A percentile compares a stretch with the other conserved stretches of the same genome.
Conservation (phyloP, 2,113 vertebrate species). For the Carollia perspicillata region DNA sequence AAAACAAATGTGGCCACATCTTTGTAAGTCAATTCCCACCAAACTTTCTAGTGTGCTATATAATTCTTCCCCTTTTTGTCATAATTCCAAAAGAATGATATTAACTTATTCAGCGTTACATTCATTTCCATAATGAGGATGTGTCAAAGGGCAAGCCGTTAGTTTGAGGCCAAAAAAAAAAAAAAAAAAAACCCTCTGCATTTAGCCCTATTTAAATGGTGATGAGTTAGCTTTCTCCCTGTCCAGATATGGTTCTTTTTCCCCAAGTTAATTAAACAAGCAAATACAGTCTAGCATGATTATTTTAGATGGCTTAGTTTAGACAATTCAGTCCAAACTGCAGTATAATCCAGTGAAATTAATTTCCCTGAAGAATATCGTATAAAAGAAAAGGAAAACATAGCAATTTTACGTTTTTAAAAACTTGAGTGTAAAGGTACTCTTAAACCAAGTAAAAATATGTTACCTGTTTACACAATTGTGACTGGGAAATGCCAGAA, state of each 20-base stretch:
- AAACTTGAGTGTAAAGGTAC: not conserved
- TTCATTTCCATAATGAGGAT: conserved; percentile 73
- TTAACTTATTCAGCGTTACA: conserved; percentile 53
- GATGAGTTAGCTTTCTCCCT: conserved; percentile 38
- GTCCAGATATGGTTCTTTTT: conserved; percentile 32
- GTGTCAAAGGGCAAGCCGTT: conserved; percentile 57
- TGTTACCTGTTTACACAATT: conserved; percentile 53
- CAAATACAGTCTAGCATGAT: not conserved
- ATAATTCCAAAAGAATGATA: conserved; percentile 63
- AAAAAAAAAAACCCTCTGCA: conserved; percentile 40
- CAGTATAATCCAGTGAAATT: conserved; percentile 4
- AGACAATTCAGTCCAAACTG: not conserved
- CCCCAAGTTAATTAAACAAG: conserved; percentile 64
- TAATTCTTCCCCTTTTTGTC: conserved; percentile 69
- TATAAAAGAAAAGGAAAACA: conserved; percentile 26
- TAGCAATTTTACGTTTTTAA: not conserved
- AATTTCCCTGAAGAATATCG: conserved; percentile 18
- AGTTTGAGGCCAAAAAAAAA: conserved; percentile 59
- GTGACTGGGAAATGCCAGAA: conserved; percentile 63
- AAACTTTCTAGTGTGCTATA: conserved; percentile 64
- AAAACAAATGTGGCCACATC: conserved; percentile 72
- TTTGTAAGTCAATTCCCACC: conserved; percentile 70
- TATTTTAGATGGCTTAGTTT: not conserved
- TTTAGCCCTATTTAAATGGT: conserved; percentile 62
- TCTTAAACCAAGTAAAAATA: conserved; percentile 19